Conservation (phyloP, 2,888 invertebrate genomes). For the Hofmannophila pseudospretella region DNA sequence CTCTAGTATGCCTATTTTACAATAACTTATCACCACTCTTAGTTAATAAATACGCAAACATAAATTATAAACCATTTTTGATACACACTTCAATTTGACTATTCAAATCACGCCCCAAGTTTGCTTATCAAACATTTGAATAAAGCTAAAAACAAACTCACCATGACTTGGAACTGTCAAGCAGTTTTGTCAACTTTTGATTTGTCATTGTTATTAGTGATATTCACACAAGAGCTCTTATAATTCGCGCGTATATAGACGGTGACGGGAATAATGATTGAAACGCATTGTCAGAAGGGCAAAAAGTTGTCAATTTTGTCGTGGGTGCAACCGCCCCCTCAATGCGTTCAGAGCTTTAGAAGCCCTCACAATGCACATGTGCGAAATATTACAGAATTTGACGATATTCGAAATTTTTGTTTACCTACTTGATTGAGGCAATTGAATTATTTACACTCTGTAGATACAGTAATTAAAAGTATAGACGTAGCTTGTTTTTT, state of each 20-base stretch:
- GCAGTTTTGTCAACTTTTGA: constrained; percentile 49
- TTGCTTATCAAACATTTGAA: constrained; percentile 41
- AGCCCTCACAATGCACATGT: constrained; percentile 22
- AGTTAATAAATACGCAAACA: no score
- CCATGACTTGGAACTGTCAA: constrained; percentile 51
- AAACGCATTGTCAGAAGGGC: constrained; percentile 53
- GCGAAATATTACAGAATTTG: constrained; percentile 10
- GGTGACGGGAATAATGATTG: constrained; percentile 45
- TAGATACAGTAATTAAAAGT: no score
- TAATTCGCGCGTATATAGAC: constrained; percentile 50
- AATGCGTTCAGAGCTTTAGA: constrained; percentile 21
- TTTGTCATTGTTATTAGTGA: constrained; percentile 38
- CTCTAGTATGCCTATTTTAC: no score
- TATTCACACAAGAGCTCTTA: constrained; percentile 43
- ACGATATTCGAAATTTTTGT: neutral
- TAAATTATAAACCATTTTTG: constrained; percentile 1
- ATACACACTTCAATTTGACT: constrained; percentile 5
- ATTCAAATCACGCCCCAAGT: constrained; percentile 29
- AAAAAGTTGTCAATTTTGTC: constrained; percentile 50
- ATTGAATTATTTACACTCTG: no score
- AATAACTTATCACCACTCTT: no score
- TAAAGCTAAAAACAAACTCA: constrained; percentile 54
- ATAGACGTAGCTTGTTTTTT: no score
- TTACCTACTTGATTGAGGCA: no score
- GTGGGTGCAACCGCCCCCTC: constrained; percentile 41